Percentiles rank a stretch among this genome's conserved stretches.
Conservation (phyloP, 1,140 invertebrate species). For the Trissolcus basalis region DNA sequence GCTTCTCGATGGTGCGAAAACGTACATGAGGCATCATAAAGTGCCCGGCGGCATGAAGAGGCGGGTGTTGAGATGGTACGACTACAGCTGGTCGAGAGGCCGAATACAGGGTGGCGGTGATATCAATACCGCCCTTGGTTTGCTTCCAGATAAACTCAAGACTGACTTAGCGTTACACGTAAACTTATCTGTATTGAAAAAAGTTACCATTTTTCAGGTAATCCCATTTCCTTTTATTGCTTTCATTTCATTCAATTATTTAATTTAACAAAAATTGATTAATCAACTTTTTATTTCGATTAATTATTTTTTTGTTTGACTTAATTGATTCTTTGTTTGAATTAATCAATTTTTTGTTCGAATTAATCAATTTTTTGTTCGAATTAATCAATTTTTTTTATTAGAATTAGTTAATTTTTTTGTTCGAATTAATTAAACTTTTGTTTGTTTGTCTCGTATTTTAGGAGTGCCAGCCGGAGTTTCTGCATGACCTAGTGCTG, state of each 20-base stretch:
- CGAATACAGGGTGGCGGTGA: slow-evolving; percentile 96
- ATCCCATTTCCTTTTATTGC: too few relatives aligned
- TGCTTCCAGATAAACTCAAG: slow-evolving; percentile 96
- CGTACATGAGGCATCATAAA: slow-evolving; percentile 98
- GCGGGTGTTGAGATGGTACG: slow-evolving; percentile 95
- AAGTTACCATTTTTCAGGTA: slow-evolving; percentile 82
- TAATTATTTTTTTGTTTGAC: too few relatives aligned
- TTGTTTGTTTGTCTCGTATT: slow-evolving; percentile 77
- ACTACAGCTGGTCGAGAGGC: slow-evolving; percentile 98
- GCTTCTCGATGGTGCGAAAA: slow-evolving; percentile 95
- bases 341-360: too few relatives aligned
- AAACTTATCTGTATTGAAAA: slow-evolving; percentile 95
- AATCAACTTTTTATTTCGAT: too few relatives aligned
- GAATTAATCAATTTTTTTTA: too few relatives aligned
- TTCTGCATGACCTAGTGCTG: slow-evolving; percentile 95
- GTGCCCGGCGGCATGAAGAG: slow-evolving; percentile 96
- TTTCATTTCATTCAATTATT: too few relatives aligned
- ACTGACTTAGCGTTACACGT: slow-evolving; percentile 97
- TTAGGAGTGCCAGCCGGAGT: slow-evolving; percentile 98
- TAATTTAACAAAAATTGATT: too few relatives aligned
- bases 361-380: too few relatives aligned
- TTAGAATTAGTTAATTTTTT: too few relatives aligned
- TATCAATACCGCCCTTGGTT: slow-evolving; percentile 94
- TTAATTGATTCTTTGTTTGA: too few relatives aligned
- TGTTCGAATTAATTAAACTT: too few relatives aligned